These are phyloP conservation scores for Pseudomyrmex flavicornis DNA, from an alignment of 1,140 invertebrate species.

Conservation along the genomic window DNA sequence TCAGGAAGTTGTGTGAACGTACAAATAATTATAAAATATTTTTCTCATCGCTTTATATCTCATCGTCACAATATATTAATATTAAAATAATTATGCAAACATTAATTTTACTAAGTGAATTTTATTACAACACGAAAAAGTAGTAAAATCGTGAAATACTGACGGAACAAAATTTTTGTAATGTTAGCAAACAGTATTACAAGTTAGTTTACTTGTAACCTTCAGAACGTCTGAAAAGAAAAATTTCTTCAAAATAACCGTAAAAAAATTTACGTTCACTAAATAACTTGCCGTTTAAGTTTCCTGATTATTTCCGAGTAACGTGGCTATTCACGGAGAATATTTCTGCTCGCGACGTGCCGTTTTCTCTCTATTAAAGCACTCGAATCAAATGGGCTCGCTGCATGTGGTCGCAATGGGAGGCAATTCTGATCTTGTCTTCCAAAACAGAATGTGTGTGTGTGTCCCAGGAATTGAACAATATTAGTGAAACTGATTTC, in stretches of 20 bases:
- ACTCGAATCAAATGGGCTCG: conserved; percentile 37
- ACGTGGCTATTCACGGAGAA: background rate
- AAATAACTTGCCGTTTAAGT: conserved; percentile 10
- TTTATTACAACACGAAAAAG: too few species aligned
- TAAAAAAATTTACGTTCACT: too few species aligned
- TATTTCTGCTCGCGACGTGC: conserved; percentile 17
- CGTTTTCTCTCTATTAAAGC: conserved; percentile 38
- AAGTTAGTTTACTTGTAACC: too few species aligned
- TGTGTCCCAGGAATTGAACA: conserved; percentile 1
- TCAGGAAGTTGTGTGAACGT: too few species aligned
- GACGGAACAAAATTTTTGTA: too few species aligned
- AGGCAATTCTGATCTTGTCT: conserved; percentile 39
- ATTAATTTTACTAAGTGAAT: too few species aligned
- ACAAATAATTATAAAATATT: too few species aligned
- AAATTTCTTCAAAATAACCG: background rate
- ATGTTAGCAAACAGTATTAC: too few species aligned
- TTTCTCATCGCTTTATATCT: too few species aligned
- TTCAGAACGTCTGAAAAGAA: background rate
- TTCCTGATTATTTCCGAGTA: conserved; percentile 31
- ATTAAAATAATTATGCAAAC: too few species aligned
- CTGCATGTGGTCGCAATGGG: conserved; percentile 26
- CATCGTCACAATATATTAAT: too few species aligned
- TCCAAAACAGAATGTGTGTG: conserved; percentile 20
- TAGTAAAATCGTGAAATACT: too few species aligned
- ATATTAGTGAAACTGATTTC: conserved; percentile 32